A percentile compares a stretch with the other conserved stretches of the same genome.
phyloP scores from a whole-genome alignment of 1,140 invertebrate species.

The Diprion similis region DNA sequence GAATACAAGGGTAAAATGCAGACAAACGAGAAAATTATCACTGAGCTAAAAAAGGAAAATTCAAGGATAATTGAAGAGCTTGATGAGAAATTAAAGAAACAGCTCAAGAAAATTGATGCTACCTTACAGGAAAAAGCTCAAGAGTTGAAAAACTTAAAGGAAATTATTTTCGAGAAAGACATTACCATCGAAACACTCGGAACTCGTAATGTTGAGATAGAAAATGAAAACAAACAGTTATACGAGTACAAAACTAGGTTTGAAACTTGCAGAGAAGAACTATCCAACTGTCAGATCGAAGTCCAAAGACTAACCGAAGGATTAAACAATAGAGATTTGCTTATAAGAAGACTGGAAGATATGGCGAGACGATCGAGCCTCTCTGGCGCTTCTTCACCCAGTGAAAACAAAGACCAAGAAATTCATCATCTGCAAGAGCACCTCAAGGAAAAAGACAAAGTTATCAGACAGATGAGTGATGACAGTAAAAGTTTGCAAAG shows the following conservation, averaged over 20 bases:
- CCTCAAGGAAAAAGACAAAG: slow-evolving; percentile 65
- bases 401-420: slow-evolving; percentile 61
- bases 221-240: slow-evolving; percentile 49
- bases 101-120: slow-evolving; percentile 30
- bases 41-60: slow-evolving; percentile 67
- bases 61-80: slow-evolving; percentile 60
- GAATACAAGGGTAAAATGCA: slow-evolving; percentile 66
- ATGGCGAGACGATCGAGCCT: slow-evolving; percentile 44
- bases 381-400: slow-evolving; percentile 40
- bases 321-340: slow-evolving; percentile 44
- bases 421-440: slow-evolving; percentile 66
- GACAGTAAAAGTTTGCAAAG: slow-evolving; percentile 61
- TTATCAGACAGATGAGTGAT: slow-evolving; percentile 61
- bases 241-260: slow-evolving; percentile 44
- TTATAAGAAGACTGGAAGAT: slow-evolving; percentile 48
- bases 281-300: slow-evolving; percentile 42
- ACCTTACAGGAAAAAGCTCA: slow-evolving; percentile 36
- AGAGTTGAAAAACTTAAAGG: slow-evolving; percentile 45
- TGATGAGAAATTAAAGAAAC: slow-evolving; percentile 42
- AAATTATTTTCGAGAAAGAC: slow-evolving; percentile 49
- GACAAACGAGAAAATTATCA: slow-evolving; percentile 67
- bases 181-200: slow-evolving; percentile 46
- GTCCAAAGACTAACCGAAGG: slow-evolving; percentile 46
- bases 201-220: slow-evolving; percentile 48
- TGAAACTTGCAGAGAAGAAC: slow-evolving; percentile 36